These are phyloP conservation scores for Tetraodon nigroviridis DNA, from an alignment of 2,113 vertebrate genomes.

Conservation along the genomic window DNA sequence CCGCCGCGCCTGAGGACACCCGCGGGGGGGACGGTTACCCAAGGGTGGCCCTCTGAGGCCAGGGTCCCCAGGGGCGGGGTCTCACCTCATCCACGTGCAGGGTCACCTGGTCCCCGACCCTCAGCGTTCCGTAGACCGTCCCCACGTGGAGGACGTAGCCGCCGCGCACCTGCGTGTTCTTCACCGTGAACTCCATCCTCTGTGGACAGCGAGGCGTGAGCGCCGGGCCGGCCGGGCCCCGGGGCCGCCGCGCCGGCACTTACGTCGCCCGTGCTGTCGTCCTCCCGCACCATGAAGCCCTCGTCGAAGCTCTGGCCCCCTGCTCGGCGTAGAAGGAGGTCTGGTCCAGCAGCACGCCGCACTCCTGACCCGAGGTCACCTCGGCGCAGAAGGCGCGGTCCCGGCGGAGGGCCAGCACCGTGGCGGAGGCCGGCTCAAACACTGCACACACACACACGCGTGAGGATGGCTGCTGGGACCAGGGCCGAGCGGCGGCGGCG, in stretches of 20 bases:
- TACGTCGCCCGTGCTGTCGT: conserved; percentile 86
- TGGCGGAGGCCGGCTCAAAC: conserved; percentile 78
- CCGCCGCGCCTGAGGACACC: conserved; percentile 76
- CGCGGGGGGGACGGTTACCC: too few relatives aligned
- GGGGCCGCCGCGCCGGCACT: conserved; percentile 17
- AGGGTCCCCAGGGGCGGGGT: not conserved
- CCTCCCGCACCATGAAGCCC: conserved; percentile 88
- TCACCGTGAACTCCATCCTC: conserved; percentile 94
- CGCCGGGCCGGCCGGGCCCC: too few relatives aligned
- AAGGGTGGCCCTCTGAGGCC: too few relatives aligned
- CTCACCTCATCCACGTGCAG: conserved; percentile 90
- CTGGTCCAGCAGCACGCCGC: conserved; percentile 88
- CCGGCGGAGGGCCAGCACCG: conserved; percentile 85
- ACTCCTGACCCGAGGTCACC: conserved; percentile 88
- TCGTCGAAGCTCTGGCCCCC: conserved; percentile 95
- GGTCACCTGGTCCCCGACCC: conserved; percentile 84
- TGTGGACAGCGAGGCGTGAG: conserved; percentile 44
- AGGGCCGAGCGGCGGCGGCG: rapidly evolving
- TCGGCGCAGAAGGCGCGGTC: conserved; percentile 87
- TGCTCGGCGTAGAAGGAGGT: conserved; percentile 97
- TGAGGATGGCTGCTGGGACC: not conserved
- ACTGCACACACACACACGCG: conserved; percentile 49
- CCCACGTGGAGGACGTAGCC: conserved; percentile 91
- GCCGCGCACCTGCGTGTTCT: conserved; percentile 91
- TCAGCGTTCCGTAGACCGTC: conserved; percentile 85